Evolutionary conservation across 2,888 invertebrate species (phyloP), one percentile per base, ranked within the genome.

Genomic region (Habroteleia sp.): DNA sequence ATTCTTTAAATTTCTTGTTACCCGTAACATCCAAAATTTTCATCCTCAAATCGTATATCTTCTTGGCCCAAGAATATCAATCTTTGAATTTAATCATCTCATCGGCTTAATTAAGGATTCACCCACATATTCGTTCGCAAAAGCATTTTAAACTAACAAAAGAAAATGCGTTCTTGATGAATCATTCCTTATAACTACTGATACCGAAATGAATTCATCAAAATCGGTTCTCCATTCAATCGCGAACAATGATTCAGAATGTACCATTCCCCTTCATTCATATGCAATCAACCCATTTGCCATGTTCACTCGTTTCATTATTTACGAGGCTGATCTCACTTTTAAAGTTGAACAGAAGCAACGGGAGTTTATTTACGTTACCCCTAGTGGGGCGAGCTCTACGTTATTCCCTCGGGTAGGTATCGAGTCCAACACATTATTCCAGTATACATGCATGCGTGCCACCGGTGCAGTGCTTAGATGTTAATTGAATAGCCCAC

Each of bases 401-500:
- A n/a, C n/a, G n/a, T n/a, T 29, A 17, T 42, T 42, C 42, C 56
- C 56, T n/a, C 14, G 39, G 23, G 56, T 31, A 31, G 31, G 29
- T 14, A 11, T 54, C 25, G 39, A 13, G n/a, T 29, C 27, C 39
- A 42, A 31, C 42, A 39, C 39, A 58, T 58, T 33, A 44, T 16
- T 23, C 23, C 58, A 16, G 27, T 60, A 54, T 17, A 54, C n/a
- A n/a, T n/a, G n/a, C 25, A 27, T 46, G 20, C 46, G 37, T 11
- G 37, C 31, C 31, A 33, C n/a, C 17, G 33, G 25, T 35, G 50
- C 33, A 23, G 37, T 29, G n/a, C n/a, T n/a, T n/a, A 25, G 42
- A 63, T 50, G 63, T 63, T 63, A 63, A 65, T 52, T 65, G 44
- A 52, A 52, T 54, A 63, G 44, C 20, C 39, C 52, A 23, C 65